phyloP scores from a whole-genome alignment of 2,888 invertebrate species.

The Loripinus fragilis region DNA sequence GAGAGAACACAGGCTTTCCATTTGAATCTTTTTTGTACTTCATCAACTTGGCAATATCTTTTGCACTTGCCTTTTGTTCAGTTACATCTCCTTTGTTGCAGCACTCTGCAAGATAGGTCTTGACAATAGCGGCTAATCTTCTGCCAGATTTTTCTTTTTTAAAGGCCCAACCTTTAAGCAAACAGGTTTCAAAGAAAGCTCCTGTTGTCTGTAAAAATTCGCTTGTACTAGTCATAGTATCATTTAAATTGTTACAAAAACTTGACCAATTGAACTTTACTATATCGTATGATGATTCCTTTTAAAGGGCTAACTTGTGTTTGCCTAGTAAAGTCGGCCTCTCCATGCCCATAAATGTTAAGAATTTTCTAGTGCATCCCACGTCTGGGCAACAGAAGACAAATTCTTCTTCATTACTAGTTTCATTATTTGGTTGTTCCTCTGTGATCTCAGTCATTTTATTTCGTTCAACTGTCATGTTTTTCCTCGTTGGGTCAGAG shows the following conservation, averaged over 20 bases:
- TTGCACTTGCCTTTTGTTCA: conserved; percentile 9
- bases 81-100: conserved; percentile 1
- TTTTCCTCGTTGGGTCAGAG: background rate
- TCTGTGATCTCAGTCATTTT: background rate
- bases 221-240: background rate
- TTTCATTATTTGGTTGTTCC: background rate
- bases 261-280: background rate
- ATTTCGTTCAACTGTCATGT: background rate
- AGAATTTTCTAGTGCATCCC: background rate
- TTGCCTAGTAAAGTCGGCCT: background rate
- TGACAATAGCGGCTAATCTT: background rate
- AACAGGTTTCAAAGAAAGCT: background rate
- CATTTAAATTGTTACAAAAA: background rate
- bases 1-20: background rate
- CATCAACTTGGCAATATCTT: background rate
- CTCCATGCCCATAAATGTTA: background rate
- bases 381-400: background rate
- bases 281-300: background rate
- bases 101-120: background rate
- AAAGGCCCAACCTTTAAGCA: background rate
- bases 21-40: background rate
- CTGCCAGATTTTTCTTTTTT: background rate
- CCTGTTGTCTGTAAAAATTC: background rate
- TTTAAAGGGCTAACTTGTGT: background rate
- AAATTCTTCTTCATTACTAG: background rate